phyloP scores from a whole-genome alignment of 2,797 vertebrate genomes.

The Sylvilagus floridanus region DNA sequence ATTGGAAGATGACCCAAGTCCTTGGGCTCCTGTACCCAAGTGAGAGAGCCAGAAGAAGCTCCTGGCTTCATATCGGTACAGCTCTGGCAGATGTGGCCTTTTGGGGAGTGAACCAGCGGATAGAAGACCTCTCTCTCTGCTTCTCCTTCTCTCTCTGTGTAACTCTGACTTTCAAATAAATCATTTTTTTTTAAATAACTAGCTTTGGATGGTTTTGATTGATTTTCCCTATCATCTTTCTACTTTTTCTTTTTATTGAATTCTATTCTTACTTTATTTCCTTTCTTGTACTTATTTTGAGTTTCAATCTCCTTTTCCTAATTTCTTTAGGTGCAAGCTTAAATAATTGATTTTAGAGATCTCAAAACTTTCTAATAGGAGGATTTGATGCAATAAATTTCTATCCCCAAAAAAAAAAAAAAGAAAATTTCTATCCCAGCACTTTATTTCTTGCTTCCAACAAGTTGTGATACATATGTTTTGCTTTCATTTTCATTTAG shows the following conservation, averaged over 20 bases:
- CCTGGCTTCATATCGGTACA: too few relatives aligned
- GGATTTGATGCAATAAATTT: not conserved
- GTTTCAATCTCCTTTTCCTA: not conserved
- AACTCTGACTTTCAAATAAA: too few relatives aligned
- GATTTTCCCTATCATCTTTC: not conserved
- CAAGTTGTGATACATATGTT: not conserved
- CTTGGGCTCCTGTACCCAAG: too few relatives aligned
- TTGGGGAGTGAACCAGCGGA: too few relatives aligned
- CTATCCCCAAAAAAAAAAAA: too few relatives aligned
- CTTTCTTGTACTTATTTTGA: not conserved
- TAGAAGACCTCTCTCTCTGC: too few relatives aligned
- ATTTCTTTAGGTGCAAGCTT: not conserved
- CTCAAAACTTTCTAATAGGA: not conserved
- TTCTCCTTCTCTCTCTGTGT: too few relatives aligned
- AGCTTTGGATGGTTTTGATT: not conserved
- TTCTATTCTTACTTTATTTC: not conserved
- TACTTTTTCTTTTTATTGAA: not conserved
- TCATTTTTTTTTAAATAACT: too few relatives aligned
- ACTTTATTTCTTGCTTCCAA: not conserved
- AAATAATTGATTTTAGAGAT: constrained; percentile 31
- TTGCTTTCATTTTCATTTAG: not conserved
- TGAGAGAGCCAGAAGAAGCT: too few relatives aligned
- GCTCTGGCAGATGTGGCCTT: too few relatives aligned
- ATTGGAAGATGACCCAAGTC: too few relatives aligned
- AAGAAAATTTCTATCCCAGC: not conserved